Evolutionary conservation across 2,113 vertebrate genomes (phyloP).

Genomic region (Hypanus sabinus): DNA sequence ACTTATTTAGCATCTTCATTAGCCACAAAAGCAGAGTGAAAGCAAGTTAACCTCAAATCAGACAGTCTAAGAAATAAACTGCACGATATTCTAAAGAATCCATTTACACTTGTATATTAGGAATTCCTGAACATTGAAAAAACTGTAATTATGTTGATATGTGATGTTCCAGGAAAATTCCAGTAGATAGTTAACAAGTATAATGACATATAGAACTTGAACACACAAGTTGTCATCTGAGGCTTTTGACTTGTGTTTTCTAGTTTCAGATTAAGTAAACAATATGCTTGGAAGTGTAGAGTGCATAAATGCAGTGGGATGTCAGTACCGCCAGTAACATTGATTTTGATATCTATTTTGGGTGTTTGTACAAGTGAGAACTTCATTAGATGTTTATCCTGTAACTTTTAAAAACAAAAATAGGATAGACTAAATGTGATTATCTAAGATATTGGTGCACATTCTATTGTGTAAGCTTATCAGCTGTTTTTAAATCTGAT

Average conservation of each 20-base stretch:
- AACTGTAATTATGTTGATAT: neutral
- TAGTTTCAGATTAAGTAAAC: neutral
- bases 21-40: too few relatives aligned
- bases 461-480: conserved; percentile 1
- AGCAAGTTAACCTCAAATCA: too few relatives aligned
- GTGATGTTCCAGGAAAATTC: neutral
- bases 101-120: neutral
- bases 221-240: neutral
- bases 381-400: neutral
- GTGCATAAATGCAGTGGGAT: neutral
- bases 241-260: neutral
- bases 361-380: neutral
- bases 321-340: neutral
- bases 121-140: neutral
- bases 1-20: too few relatives aligned
- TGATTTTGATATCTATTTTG: neutral
- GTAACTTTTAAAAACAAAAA: neutral
- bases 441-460: neutral
- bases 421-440: neutral
- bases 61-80: too few relatives aligned
- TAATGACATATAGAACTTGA: neutral
- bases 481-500: neutral
- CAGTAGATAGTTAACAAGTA: neutral
- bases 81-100: neutral
- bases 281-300: neutral